Evolutionary conservation across 2,888 invertebrate genomes (phyloP).

Genomic region (Mesochorus sp.): DNA sequence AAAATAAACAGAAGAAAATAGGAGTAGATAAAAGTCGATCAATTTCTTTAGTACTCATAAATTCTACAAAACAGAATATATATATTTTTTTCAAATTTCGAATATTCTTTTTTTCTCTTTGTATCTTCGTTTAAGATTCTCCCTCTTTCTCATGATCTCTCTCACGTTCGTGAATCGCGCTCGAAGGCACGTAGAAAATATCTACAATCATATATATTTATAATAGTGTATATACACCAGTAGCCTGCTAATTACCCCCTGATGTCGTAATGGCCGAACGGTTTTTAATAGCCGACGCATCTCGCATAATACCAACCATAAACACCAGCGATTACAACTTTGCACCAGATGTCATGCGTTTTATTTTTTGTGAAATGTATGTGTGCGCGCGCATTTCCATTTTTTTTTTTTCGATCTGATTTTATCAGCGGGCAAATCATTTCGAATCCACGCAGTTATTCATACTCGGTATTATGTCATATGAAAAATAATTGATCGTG

Average conservation of each 20-base stretch:
- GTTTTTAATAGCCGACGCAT: slow-evolving; percentile 49
- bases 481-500: not conserved
- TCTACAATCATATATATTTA: slow-evolving; percentile 18
- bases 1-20: no score
- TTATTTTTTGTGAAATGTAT: not conserved
- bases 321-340: slow-evolving; percentile 35
- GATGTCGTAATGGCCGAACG: slow-evolving; percentile 55
- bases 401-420: not conserved
- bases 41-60: no score
- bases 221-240: not conserved
- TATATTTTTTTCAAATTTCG: not conserved
- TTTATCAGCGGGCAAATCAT: not conserved
- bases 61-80: not conserved
- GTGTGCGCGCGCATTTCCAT: not conserved
- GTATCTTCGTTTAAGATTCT: not conserved
- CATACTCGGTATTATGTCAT: not conserved
- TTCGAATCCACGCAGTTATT: not conserved
- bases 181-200: slow-evolving; percentile 10
- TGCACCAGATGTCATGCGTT: slow-evolving; percentile 21
- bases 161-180: slow-evolving; percentile 1
- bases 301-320: slow-evolving; percentile 36
- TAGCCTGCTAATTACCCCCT: slow-evolving; percentile 44
- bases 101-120: not conserved
- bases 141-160: not conserved
- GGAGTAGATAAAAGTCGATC: no score